Base-by-base conservation (phyloP, 2,888 invertebrate genomes). In the Boloria selene region DNA sequence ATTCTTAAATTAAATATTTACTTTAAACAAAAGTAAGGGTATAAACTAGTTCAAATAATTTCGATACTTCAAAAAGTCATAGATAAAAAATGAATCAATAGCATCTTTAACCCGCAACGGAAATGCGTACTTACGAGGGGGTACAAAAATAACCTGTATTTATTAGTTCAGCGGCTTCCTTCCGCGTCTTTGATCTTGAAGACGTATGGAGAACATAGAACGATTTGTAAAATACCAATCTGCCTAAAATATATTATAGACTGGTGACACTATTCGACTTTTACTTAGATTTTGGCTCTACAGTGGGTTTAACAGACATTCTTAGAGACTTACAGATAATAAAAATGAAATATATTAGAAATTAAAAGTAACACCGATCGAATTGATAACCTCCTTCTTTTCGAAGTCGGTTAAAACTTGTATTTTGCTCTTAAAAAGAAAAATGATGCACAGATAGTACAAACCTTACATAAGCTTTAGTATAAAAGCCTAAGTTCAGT, bases 71-170 rank as follows among this genome's bases (percentile, higher is more conserved):
- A 49, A 49, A 49, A 47, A 38, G 55, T 38, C 45, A 50, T 1
- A 56, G 56, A 63, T 64, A 64, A 64, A 56, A 64, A 56, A 52
- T 66, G 47, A 59, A 66, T 66, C 61, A 66, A 66, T 66, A 54
- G 56, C 38, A 50, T 60, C 47, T 60, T 60, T 49, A 71, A 67
- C 68, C 68, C 74, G 68, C 69, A 73, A 49, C 70, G 75, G 75
- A 75, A 69, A 70, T 69, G 59, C 66, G 62, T 74, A 73, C 74
- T 75, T 74, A 74, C 44, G 56, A 65, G 64, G 68, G 62, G 67
- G 71, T 69, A 68, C 73, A 75, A 76, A 75, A 76, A 77, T 77
- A 77, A 73, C 72, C 65, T 38, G 67, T 72, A 76, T 77, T 75
- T 77, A 77, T 77, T 75, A 70, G 70, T 70, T 66, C 70, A 74